Evolutionary conservation across 2,888 invertebrate genomes (phyloP), one percentile per base, ranked within the genome.

Genomic region (Anticlea derivata): DNA sequence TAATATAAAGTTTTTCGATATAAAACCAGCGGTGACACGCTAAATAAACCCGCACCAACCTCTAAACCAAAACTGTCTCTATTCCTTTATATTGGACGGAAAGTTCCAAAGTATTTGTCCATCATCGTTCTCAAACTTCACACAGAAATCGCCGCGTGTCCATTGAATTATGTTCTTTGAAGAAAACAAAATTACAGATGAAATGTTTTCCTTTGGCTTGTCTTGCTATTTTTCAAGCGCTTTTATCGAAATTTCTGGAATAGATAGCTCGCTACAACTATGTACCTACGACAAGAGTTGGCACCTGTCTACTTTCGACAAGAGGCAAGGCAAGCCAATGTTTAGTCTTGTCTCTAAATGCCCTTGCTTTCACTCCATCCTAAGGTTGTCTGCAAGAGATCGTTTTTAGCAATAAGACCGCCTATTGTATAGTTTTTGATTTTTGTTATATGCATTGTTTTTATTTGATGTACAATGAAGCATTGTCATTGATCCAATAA

Each of bases 91-190:
- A 71, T 70, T 61, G 65, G 49, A 64, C 51, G 58, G 55, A 59
- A 66, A 68, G 55, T 70, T 71, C 55, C 58, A 61, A 64, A 62
- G 57, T 66, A 69, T 73, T 68, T 70, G 62, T 63, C 60, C 64
- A 55, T 59, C 65, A 55, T 58, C 62, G 58, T 54, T 59, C 46
- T 49, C 45, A 58, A 70, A 71, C 54, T 73, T 65, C 58, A 61
- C 58, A 45, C 59, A 64, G 57, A 65, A 64, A 65, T 66, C 57
- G 56, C 38, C 40, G 35, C 34, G 50, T 58, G 54, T 58, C 54
- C 52, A 62, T 58, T 56, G 55, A 58, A 57, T 58, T 60, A 58
- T 62, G 43, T 52, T 50, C 48, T 58, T 60, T 60, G 51, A 54
- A 44, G 34, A 51, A 53, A 53, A 55, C 58, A 55, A 55, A 50